phyloP scores from a whole-genome alignment of 2,797 vertebrate species.

The Chiloscyllium punctatum region DNA sequence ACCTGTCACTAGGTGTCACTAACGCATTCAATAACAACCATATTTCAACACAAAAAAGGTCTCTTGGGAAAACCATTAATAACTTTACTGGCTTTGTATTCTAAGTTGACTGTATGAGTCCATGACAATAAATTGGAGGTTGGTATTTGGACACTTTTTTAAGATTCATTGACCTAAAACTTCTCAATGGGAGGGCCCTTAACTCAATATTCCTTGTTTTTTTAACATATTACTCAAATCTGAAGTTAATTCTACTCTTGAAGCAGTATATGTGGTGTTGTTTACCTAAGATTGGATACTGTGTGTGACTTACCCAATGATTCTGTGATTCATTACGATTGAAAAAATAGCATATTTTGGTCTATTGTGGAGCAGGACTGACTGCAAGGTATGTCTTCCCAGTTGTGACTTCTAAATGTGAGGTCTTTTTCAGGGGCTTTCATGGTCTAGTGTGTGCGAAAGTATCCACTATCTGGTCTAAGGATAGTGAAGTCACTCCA shows the following conservation, averaged over 20 bases:
- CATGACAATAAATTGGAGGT: neutral
- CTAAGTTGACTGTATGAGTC: neutral
- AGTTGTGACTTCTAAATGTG: too few species aligned
- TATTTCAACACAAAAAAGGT: neutral
- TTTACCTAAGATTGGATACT: neutral
- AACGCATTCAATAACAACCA: slow-evolving; percentile 6
- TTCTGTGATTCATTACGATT: neutral
- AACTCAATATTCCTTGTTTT: neutral
- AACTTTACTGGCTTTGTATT: neutral
- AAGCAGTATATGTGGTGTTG: neutral
- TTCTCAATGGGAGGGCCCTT: neutral
- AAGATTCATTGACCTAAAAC: slow-evolving; percentile 18
- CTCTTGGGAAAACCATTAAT: neutral
- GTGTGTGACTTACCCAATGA: neutral
- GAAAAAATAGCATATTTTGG: neutral
- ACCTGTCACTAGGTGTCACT: slow-evolving; percentile 27
- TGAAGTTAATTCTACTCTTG: neutral
- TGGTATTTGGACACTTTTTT: neutral
- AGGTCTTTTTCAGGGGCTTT: too few species aligned
- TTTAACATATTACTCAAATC: neutral
- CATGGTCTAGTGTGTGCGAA: too few species aligned
- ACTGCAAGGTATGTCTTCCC: too few species aligned
- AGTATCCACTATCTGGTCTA: too few species aligned
- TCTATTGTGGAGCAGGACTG: neutral
- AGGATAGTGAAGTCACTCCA: too few species aligned